Evolutionary conservation across 2,888 invertebrate species (phyloP), one percentile per base, ranked within the genome.

Genomic region (Thymelicus sylvestris): DNA sequence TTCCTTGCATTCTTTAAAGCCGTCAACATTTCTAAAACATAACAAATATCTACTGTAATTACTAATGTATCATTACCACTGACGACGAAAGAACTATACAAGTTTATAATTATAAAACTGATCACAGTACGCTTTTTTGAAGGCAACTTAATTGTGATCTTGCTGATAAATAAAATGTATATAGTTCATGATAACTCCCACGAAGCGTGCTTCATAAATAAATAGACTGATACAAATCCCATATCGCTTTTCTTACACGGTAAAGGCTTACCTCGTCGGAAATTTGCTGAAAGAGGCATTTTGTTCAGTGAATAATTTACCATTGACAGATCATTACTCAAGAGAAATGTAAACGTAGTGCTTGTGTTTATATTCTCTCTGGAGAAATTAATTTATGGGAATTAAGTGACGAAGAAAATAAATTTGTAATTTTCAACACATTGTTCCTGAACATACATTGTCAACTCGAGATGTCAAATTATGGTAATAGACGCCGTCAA

Each of bases 231-330:
- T 44, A 44, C 44, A 52, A 52, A 52, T 52, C 52, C 52, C 19
- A 7, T 19, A 52, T 52, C 15, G 19, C 52, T 19, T 48, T 59
- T 55, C 69, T 66, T 15, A 13, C 7, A 41, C 39, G 15, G 41
- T 41, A 38, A 31, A 12, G 31, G 66, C 84, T 82, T 78, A 90
- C 91, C 91, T 61, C 91, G 84, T 75, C 88, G 81, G 74, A 91
- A 91, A 81, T 85, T 91, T 66, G 83, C 87, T 73, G 91, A 90
- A 61, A 91, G 85, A 55, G 91, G 91, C 91, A 91, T 91, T 74
- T 73, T 73, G 59, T 69, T 57, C 47, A 55, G 47, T 47, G 55
- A 31, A 62, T 68, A 63, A 63, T 63, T 68, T 68, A 68, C 24
- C 47, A 63, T 55, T 55, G 39, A 63, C 31, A 63, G 68, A 55